Evolutionary conservation across 2,888 invertebrate species (phyloP), one percentile per base, ranked within the genome.

Genomic region (Napeogenes inachia): DNA sequence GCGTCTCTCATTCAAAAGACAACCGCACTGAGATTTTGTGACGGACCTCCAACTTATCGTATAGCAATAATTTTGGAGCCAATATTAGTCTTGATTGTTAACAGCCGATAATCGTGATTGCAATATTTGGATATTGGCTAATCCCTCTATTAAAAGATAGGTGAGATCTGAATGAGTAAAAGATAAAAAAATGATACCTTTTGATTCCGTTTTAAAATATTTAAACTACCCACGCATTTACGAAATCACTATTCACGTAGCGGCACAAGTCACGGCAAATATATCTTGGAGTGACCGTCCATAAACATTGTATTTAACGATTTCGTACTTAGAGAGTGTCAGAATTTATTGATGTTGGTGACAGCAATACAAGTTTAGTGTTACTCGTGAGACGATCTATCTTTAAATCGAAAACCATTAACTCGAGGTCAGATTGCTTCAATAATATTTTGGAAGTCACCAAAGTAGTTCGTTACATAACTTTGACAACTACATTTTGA

Each of bases 281-380:
- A 63, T 60, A 61, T 64, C 54, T 60, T 21, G 35, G 13, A 54
- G 56, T 60, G 60, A 60, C 61, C 57, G 53, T 47, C 60, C 58
- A 64, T 58, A 58, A 64, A 64, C 58, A 64, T 58, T 33, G 50
- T 46, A 55, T 61, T 58, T 56, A 64, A 64, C 58, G 63, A 63
- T 60, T 54, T 57, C 60, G 54, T 50, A 57, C 38, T 55, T 54
- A 45, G 56, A 46, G 45, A 45, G 45, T 21, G 47, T 57, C 32
- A 8, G 56, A 57, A 63, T 59, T 60, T 63, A 60, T 60, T 54
- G 50, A 56, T 45, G 21, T 50, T 54, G 59, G 56, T 47, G 62
- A 62, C 62, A 50, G 58, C 21, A 13, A 45, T 59, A 35, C 56
- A 56, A 60, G 30, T 56, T 53, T 57, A 54, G 60, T 46, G 57